These are phyloP conservation scores for Vandiemenella viatica DNA, from an alignment of 2,888 invertebrate genomes.

Conservation along the genomic window DNA sequence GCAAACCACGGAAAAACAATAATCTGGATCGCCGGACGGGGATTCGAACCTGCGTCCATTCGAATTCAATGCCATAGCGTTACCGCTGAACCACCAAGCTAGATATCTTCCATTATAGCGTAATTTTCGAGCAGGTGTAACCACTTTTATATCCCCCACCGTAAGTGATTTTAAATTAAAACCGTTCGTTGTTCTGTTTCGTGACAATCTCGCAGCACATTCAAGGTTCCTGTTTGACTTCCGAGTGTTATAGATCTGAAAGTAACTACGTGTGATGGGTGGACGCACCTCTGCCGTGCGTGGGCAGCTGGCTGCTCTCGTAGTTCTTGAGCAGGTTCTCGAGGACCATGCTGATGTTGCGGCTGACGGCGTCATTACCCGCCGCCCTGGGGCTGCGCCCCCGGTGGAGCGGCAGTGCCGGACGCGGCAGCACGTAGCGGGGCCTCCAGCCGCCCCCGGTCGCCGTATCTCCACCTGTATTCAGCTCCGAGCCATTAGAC, in stretches of 20 bases:
- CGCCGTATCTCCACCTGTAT: background rate
- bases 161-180: no score
- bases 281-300: slow-evolving; percentile 82
- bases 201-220: background rate
- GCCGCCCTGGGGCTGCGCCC: slow-evolving; percentile 31
- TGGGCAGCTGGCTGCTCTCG: slow-evolving; percentile 76
- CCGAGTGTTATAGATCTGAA: no score
- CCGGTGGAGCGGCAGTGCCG: background rate
- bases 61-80: no score
- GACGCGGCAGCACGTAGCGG: background rate
- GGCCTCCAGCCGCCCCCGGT: background rate
- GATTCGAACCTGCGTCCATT: no score
- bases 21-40: no score
- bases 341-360: slow-evolving; percentile 69
- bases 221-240: no score
- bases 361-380: slow-evolving; percentile 52
- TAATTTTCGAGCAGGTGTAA: no score
- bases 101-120: no score
- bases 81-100: no score
- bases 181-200: background rate
- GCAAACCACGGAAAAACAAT: no score
- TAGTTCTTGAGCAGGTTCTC: slow-evolving; percentile 80
- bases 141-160: no score
- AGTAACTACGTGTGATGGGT: no score
- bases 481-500: background rate